Base-by-base conservation (phyloP, 2,113 vertebrate genomes). In the Nematolebias whitei region DNA sequence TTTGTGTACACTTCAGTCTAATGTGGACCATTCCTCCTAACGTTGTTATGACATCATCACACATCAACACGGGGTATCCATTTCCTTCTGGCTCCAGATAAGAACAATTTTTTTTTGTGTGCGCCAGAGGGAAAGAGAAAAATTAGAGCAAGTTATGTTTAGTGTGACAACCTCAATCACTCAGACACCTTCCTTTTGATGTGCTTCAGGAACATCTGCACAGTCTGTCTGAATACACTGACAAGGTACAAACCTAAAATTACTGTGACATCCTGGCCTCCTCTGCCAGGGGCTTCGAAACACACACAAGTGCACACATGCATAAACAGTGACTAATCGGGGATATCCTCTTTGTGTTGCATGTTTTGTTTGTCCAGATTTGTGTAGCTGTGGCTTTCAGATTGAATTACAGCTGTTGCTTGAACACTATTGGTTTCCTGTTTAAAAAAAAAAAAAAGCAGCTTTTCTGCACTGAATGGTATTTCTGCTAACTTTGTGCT, bases 1-100 rank as follows among this genome's bases (percentile, higher is more conserved):
- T 71, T 84, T 86, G 84, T 88, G 77, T 79, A 64, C 61, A 74
- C 6, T 68, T 57, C n/a, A 55, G 48, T 43, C 52, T 84, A 80
- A 80, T 83, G 69, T 74, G 74, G 39, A 68, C 52, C 74, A 80
- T 77, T 82, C 65, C 48, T 84, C 71, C 55, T 15, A 63, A 56
- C 70, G 44, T 19, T 80, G 71, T 69, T 77, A 66, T 77, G 78
- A 85, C 82, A 80, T 82, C 72, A 78, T 75, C 70, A 68, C 57
- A 50, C 45, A 75, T 55, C 58, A 82, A 43, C 63, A 53, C 23
- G 38, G 54, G 29, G 57, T 58, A 61, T 85, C 62, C 44, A 63
- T 80, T 90, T 83, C 60, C 63, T 45, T 53, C 40, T 82, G 75
- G 82, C 78, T 45, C 10, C 6, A 11, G 68, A 83, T 80, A 24